These are phyloP conservation scores for Pseudopipra pipra DNA, from an alignment of 2,113 vertebrate genomes.

Conservation along the genomic window DNA sequence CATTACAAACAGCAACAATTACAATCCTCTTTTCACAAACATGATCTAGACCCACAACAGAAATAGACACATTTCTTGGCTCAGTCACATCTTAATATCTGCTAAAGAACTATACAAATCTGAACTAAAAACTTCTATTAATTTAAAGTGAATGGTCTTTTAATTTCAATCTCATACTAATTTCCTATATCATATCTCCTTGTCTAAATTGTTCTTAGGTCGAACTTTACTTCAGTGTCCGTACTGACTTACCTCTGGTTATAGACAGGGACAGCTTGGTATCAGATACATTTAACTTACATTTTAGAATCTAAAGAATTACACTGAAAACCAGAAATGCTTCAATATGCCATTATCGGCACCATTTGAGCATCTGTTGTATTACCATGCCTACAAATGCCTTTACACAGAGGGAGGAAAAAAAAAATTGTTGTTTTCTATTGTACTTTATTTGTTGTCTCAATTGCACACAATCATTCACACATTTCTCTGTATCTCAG, in stretches of 20 bases:
- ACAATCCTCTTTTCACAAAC: background rate
- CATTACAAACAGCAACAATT: background rate
- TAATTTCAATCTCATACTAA: background rate
- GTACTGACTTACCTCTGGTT: background rate
- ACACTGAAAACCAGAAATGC: background rate
- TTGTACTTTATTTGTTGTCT: background rate
- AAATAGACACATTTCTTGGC: background rate
- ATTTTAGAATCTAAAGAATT: background rate
- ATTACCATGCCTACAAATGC: background rate
- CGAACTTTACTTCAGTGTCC: background rate
- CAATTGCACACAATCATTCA: background rate
- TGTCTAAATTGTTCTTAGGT: background rate
- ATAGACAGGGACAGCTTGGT: background rate
- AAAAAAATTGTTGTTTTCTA: rapidly evolving
- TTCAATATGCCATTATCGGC: background rate
- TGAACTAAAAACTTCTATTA: background rate
- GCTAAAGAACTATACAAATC: background rate
- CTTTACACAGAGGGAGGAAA: background rate
- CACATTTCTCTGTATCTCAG: background rate
- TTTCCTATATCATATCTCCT: background rate
- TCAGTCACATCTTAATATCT: background rate
- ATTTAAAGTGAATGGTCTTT: background rate
- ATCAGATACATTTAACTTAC: background rate
- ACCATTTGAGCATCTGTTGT: background rate
- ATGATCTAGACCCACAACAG: background rate